phyloP scores from a whole-genome alignment of 1,140 invertebrate species.

The Calycopis cecrops region DNA sequence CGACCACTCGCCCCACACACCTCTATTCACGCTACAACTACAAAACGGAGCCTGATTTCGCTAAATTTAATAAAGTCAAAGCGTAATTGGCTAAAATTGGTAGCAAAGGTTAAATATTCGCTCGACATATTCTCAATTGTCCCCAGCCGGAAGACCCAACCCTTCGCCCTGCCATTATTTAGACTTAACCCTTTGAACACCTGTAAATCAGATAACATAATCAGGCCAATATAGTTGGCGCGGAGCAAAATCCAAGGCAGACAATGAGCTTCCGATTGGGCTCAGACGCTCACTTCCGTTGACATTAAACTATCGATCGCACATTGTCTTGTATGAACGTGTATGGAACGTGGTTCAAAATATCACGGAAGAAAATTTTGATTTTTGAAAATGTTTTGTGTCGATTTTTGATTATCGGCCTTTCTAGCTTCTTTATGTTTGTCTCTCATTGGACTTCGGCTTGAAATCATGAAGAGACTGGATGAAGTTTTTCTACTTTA shows the following conservation, averaged over 20 bases:
- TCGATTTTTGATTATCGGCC: too few species aligned
- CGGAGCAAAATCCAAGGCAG: slow-evolving; percentile 14
- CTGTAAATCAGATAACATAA: slow-evolving; percentile 20
- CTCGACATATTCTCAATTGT: slow-evolving; percentile 13
- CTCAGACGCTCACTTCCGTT: slow-evolving; percentile 17
- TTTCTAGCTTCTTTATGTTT: too few species aligned
- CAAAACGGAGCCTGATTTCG: too few species aligned
- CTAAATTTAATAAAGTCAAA: slow-evolving; percentile 1
- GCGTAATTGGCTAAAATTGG: slow-evolving; percentile 10
- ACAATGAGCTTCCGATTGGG: slow-evolving; percentile 20
- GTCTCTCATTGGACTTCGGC: too few species aligned
- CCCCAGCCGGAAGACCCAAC: slow-evolving; percentile 14
- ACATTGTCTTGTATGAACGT: neutral
- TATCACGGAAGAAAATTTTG: neutral
- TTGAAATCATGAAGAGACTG: too few species aligned
- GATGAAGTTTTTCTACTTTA: too few species aligned
- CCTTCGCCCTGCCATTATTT: slow-evolving; percentile 6
- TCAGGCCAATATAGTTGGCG: slow-evolving; percentile 8
- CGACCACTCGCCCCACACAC: too few species aligned
- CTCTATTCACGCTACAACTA: too few species aligned
- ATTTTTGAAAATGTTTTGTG: too few species aligned
- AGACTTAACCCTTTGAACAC: slow-evolving; percentile 17
- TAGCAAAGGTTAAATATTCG: slow-evolving; percentile 19
- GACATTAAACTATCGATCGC: slow-evolving; percentile 16
- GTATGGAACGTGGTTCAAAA: neutral